Percentiles rank a stretch among this genome's conserved stretches.
Evolutionary conservation across 1,140 invertebrate species (phyloP).

Genomic region (Hirudo medicinalis): DNA sequence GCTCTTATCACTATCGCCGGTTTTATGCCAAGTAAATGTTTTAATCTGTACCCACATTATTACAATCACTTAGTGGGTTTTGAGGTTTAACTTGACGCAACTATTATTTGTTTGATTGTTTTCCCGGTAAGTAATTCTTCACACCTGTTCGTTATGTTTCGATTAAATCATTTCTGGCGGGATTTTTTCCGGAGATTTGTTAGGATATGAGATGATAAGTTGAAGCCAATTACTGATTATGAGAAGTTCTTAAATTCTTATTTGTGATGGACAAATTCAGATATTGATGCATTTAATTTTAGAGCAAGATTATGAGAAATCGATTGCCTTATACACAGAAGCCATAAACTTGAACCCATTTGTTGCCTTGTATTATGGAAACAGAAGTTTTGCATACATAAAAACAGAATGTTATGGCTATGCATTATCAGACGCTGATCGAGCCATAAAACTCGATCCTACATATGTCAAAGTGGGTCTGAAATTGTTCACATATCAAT

Average conservation of each 20-base stretch:
- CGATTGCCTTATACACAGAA: conserved; percentile 76
- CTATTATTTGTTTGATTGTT: conserved; percentile 5
- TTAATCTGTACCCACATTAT: neutral
- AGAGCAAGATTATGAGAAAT: conserved; percentile 77
- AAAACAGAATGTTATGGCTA: conserved; percentile 83
- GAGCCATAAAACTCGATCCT: conserved; percentile 75
- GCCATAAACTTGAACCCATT: conserved; percentile 72
- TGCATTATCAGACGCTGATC: conserved; percentile 76
- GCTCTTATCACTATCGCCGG: neutral
- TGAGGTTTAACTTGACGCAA: neutral
- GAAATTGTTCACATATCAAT: neutral
- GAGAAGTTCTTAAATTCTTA: neutral
- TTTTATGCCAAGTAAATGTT: neutral
- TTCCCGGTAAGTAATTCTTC: neutral
- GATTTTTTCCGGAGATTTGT: neutral
- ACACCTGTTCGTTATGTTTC: neutral
- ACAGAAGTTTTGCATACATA: conserved; percentile 86
- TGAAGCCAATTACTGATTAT: neutral
- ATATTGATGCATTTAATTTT: conserved; percentile 29
- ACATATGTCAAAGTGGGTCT: conserved; percentile 77
- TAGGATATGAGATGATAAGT: neutral
- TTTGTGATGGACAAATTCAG: neutral
- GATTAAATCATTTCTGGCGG: neutral
- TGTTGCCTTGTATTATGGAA: conserved; percentile 60
- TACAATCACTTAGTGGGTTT: neutral